phyloP scores from a whole-genome alignment of 1,140 invertebrate genomes.

The Macrobrachium nipponense region DNA sequence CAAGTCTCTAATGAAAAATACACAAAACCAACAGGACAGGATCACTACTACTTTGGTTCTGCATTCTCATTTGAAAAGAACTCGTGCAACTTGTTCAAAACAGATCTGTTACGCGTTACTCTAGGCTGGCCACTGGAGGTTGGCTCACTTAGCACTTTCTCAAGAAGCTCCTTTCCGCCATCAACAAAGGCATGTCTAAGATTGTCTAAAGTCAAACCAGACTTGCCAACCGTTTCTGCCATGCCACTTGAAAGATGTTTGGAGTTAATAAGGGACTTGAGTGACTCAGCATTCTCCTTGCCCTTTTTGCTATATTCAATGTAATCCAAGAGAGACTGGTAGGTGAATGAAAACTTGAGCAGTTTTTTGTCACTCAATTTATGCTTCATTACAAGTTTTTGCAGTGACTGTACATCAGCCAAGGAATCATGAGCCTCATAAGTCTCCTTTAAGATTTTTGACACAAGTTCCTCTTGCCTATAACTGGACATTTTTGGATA shows the following conservation, averaged over 20 bases:
- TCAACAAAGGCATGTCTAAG: background rate
- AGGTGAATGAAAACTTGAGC: conserved; percentile 16
- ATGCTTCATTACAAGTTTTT: background rate
- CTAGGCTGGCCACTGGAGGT: background rate
- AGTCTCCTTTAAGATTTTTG: background rate
- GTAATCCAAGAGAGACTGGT: background rate
- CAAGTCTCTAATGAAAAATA: too few relatives aligned
- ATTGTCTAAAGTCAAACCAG: background rate
- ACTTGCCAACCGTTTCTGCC: conserved; percentile 13
- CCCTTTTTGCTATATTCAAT: conserved; percentile 4
- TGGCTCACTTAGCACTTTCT: conserved; percentile 1
- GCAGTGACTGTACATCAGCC: conserved; percentile 14
- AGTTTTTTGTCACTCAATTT: background rate
- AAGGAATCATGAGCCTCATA: conserved; percentile 23
- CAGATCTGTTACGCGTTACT: background rate
- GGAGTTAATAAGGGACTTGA: background rate
- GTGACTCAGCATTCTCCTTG: background rate
- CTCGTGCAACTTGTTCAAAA: background rate
- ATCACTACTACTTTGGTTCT: background rate
- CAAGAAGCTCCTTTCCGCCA: conserved; percentile 3
- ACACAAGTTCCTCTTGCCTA: conserved; percentile 9
- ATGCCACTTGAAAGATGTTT: background rate
- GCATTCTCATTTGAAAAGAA: background rate
- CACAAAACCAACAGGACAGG: too few relatives aligned
- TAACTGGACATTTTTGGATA: conserved; percentile 5